Conservation (phyloP, 2,888 invertebrate genomes). For the Gastracanthus pulcherrimus region DNA sequence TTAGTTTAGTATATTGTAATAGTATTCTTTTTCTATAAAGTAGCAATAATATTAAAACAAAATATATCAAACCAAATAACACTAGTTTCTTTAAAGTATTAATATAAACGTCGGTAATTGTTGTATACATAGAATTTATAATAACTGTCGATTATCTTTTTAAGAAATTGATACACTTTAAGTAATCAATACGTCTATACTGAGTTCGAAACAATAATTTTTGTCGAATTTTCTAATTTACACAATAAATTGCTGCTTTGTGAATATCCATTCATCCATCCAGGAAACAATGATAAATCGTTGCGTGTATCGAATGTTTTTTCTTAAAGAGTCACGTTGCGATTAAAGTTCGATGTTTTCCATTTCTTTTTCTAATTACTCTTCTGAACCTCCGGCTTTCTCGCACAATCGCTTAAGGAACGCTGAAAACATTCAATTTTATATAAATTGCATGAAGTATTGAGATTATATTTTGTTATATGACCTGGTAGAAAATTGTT, state of each 20-base stretch:
- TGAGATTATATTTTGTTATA: too few relatives aligned
- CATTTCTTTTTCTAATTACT: constrained; percentile 13
- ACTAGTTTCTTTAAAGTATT: background rate
- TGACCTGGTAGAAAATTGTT: too few relatives aligned
- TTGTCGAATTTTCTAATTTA: background rate
- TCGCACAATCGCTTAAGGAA: constrained; percentile 94
- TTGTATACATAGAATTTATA: background rate
- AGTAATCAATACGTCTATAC: too few relatives aligned
- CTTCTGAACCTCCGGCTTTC: constrained; percentile 74
- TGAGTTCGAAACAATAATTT: background rate
- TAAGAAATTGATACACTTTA: background rate
- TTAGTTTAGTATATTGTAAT: too few relatives aligned
- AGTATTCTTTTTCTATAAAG: too few relatives aligned
- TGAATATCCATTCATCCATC: background rate
- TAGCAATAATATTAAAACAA: too few relatives aligned
- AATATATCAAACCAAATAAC: too few relatives aligned
- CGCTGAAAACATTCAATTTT: constrained; percentile 63
- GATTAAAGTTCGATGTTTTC: constrained; percentile 1
- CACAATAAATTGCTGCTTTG: background rate
- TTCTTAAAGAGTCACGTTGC: background rate
- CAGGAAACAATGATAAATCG: background rate
- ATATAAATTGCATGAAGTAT: too few relatives aligned
- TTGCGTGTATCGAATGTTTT: background rate
- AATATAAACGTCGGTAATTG: background rate
- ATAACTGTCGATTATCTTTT: background rate